phyloP scores from a whole-genome alignment of 2,888 invertebrate species.

The Perithous albicinctus region DNA sequence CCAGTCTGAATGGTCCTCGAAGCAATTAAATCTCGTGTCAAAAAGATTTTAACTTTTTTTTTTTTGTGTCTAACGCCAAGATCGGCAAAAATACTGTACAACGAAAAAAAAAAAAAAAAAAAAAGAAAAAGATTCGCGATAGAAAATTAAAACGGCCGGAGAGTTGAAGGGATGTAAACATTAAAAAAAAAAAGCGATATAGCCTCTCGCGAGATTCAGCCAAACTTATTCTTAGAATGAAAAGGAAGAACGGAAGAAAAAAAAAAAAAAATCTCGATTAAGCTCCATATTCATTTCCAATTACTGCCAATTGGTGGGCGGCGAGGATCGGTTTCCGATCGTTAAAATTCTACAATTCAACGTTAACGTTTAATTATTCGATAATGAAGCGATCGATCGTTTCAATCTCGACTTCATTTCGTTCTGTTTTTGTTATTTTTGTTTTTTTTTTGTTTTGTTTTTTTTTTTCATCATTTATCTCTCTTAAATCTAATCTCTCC shows the following conservation, averaged over 20 bases:
- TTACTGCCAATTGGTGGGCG: slow-evolving; percentile 67
- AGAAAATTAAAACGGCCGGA: slow-evolving; percentile 26
- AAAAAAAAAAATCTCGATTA: slow-evolving; percentile 46
- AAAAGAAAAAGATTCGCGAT: too few relatives aligned
- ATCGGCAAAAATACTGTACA: slow-evolving; percentile 45
- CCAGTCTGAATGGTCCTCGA: slow-evolving; percentile 32
- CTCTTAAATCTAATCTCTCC: slow-evolving; percentile 63
- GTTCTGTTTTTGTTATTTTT: slow-evolving; percentile 1
- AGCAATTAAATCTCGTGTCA: slow-evolving; percentile 26
- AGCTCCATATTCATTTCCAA: slow-evolving; percentile 37
- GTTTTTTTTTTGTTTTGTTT: slow-evolving; percentile 42
- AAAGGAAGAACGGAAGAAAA: slow-evolving; percentile 26
- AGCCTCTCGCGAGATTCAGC: slow-evolving; percentile 9
- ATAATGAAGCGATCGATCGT: slow-evolving; percentile 62
- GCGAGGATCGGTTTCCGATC: slow-evolving; percentile 70
- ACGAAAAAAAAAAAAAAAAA: too few relatives aligned
- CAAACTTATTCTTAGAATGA: slow-evolving; percentile 16
- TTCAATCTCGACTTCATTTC: slow-evolving; percentile 46
- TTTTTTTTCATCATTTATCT: slow-evolving; percentile 19
- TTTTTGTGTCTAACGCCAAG: not conserved
- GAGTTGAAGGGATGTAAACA: slow-evolving; percentile 8
- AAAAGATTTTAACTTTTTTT: not conserved
- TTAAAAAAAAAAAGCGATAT: not conserved
- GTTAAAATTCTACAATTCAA: slow-evolving; percentile 75
- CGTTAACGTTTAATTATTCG: slow-evolving; percentile 73